Base-by-base conservation (phyloP, 2,888 invertebrate genomes). In the Rhagonycha lutea region DNA sequence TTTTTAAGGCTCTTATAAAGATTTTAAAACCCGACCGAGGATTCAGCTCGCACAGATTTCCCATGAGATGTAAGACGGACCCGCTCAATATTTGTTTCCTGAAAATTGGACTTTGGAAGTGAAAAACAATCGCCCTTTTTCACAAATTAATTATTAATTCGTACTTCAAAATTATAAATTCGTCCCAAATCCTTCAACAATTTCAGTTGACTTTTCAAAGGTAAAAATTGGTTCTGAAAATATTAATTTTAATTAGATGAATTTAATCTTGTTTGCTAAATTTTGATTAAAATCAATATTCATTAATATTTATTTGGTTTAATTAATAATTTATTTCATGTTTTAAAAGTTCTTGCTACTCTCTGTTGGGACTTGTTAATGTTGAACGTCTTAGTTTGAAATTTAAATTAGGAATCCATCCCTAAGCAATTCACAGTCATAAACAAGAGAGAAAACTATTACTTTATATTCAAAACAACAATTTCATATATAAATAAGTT, bases 21-120 rank as follows among this genome's bases (percentile, higher is more conserved):
- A 75, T 77, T 79, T 79, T 79, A 77, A 79, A 79, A 73, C 72
- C 70, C 71, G 68, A 72, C 77, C 47, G 77, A 77, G 74, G 77
- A 77, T 77, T 73, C 75, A 73, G 73, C 75, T 72, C 73, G 73
- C 76, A 74, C 72, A 79, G 74, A 79, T 77, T 77, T 79, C 77
- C 77, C 79, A 60, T 29, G 75, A 77, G 77, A 72, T 70, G 29
- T 63, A 14, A 72, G 23, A 32, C 73, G 73, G 73, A 76, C 75
- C 63, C 72, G 63, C 73, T 76, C 73, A 73, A 73, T 73, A 73
- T 73, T 70, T 76, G 76, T 76, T 73, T 76, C 76, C 68, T 18
- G 70, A 18, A 32, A 70, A 76, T 73, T 70, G 76, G 73, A 76
- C 76, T 76, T 76, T 29, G 24, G 70, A 70, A 76, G 73, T 70